Evolutionary conservation across 2,888 invertebrate species (phyloP).

Genomic region (Coleophora deauratella): DNA sequence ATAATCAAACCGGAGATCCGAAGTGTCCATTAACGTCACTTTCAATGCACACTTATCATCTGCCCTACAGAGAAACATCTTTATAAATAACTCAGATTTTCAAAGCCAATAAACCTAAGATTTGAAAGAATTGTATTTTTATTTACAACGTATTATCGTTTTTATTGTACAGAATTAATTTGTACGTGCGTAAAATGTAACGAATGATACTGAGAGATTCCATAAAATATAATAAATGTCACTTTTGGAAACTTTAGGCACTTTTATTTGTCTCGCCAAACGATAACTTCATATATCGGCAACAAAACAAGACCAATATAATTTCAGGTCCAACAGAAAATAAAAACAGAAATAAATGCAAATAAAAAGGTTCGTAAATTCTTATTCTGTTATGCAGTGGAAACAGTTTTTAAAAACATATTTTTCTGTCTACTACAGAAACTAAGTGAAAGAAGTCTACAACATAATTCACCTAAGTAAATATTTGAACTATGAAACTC

Average conservation of each 20-base stretch:
- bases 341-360: constrained; percentile 25
- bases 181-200: constrained; percentile 10
- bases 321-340: constrained; percentile 23
- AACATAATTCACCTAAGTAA: too few relatives aligned
- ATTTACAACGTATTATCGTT: too few relatives aligned
- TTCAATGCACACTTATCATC: constrained; percentile 49
- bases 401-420: too few relatives aligned
- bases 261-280: too few relatives aligned
- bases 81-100: constrained; percentile 1
- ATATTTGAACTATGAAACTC: too few relatives aligned
- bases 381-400: too few relatives aligned
- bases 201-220: constrained; percentile 3
- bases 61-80: constrained; percentile 29
- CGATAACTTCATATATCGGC: not conserved
- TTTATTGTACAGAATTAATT: constrained; percentile 7
- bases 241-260: not conserved
- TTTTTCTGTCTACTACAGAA: too few relatives aligned
- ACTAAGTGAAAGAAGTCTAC: too few relatives aligned
- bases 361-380: too few relatives aligned
- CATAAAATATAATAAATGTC: not conserved
- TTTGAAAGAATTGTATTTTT: too few relatives aligned
- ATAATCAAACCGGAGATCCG: constrained; percentile 31
- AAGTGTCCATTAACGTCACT: constrained; percentile 42
- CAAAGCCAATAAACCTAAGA: not conserved
- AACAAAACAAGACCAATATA: constrained; percentile 7